Percentiles rank a stretch among this genome's conserved stretches.
phyloP scores from a whole-genome alignment of 2,888 invertebrate species.

The Plutella xylostella region DNA sequence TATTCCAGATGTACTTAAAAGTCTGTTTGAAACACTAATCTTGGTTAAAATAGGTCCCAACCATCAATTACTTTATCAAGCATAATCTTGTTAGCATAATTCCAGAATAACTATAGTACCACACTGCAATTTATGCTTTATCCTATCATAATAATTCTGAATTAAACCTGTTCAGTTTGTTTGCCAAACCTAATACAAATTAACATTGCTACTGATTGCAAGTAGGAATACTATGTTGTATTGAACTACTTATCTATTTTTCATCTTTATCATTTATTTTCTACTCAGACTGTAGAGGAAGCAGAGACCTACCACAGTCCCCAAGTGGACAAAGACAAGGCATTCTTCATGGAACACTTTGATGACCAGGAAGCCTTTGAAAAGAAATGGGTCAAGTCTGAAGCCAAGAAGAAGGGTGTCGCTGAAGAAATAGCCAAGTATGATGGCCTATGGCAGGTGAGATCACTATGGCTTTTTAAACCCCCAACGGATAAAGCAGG shows the following conservation, averaged over 20 bases:
- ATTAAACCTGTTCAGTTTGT: neutral
- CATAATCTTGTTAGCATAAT: neutral
- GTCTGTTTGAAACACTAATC: neutral
- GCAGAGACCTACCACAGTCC: conserved; percentile 78
- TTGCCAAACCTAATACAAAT: neutral
- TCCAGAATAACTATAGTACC: neutral
- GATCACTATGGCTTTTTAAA: neutral
- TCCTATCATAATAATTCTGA: neutral
- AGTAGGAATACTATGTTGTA: neutral
- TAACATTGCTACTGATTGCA: neutral
- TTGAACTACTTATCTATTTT: neutral
- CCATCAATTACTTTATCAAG: neutral
- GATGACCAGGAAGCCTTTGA: conserved; percentile 80
- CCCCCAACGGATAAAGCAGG: neutral
- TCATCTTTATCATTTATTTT: neutral
- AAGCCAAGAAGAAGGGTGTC: conserved; percentile 89
- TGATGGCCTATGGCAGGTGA: conserved; percentile 82
- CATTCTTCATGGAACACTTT: conserved; percentile 88
- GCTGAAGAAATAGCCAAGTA: conserved; percentile 95
- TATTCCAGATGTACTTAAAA: neutral
- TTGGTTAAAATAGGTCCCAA: too few species aligned
- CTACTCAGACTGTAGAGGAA: conserved; percentile 30
- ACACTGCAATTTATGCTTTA: neutral
- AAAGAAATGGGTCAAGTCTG: conserved; percentile 87
- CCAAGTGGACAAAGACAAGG: conserved; percentile 67